Evolutionary conservation across 2,888 invertebrate species (phyloP), one percentile per base, ranked within the genome.

Genomic region (Silvanus unidentatus): DNA sequence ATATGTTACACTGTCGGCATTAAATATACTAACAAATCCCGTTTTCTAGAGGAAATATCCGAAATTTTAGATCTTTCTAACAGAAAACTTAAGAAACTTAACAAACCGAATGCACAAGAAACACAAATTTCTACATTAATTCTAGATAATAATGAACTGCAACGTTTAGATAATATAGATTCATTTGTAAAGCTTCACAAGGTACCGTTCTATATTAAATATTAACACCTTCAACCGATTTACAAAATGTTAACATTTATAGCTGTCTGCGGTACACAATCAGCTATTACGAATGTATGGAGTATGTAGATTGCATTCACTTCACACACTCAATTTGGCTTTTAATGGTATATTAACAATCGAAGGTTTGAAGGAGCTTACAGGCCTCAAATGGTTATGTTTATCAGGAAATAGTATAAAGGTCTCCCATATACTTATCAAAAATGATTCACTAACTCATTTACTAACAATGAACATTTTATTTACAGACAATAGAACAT

Each of bases 401-500:
- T 75, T 95, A 44, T 81, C 87, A 71, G 89, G 88, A 50, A 95
- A 95, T 73, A 92, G 87, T 64, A 88, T 95, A 59, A 94, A 94
- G 77, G 82, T 82, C 41, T 42, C 14, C 3, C n/a, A 8, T 32
- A 4, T 38, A 14, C 2, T 13, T 27, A 30, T 39, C 13, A 9
- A 6, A 6, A 35, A 35, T 35, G 35, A n/a, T n/a, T n/a, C n/a
- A n/a, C n/a, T n/a, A n/a, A n/a, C n/a, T n/a, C n/a, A 22, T 5
- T 22, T 22, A 22, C 22, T 22, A 22, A 22, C 22, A 8, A 22
- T 5, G 4, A 8, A 22, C 8, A 36, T 30, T 22, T 30, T 32
- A 50, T 54, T 71, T 73, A 38, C 64, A 82, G 80, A 83, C 84
- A n/a, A 88, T 94, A 64, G 93, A 93, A 64, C 90, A 91, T 72